A percentile compares a stretch with the other conserved stretches of the same genome.
Evolutionary conservation across 2,888 invertebrate genomes (phyloP).

Genomic region (Dicroscelio sp.): DNA sequence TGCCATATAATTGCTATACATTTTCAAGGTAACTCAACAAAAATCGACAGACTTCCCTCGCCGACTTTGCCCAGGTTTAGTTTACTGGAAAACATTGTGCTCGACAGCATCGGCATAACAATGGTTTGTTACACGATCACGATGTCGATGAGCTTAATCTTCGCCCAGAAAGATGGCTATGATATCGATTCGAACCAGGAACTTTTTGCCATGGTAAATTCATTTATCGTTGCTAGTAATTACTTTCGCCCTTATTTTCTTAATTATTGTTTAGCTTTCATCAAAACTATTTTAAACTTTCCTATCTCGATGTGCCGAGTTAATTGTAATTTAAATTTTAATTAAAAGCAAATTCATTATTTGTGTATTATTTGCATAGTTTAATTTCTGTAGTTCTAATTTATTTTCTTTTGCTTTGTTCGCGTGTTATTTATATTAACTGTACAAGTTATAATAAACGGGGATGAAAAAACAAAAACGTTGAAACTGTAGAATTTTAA

Average conservation of each 20-base stretch:
- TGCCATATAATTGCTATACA: constrained; percentile 84
- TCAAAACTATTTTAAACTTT: too few species aligned
- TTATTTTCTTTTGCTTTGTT: too few species aligned
- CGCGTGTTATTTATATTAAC: too few species aligned
- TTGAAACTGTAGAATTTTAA: too few species aligned
- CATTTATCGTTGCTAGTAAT: background rate
- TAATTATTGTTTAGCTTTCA: constrained; percentile 3
- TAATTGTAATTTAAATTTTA: too few species aligned
- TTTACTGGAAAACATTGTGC: constrained; percentile 92
- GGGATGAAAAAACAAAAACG: too few species aligned
- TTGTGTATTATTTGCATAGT: too few species aligned
- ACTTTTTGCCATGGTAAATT: constrained; percentile 93
- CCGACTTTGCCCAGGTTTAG: constrained; percentile 92
- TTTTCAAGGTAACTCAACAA: constrained; percentile 87
- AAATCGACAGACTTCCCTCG: constrained; percentile 92
- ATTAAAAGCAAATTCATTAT: too few species aligned
- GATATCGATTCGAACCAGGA: constrained; percentile 95
- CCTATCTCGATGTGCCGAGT: too few species aligned
- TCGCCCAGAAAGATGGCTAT: constrained; percentile 94
- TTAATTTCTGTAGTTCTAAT: too few species aligned
- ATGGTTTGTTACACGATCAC: constrained; percentile 95
- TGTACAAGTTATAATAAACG: too few species aligned
- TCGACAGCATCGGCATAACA: constrained; percentile 94
- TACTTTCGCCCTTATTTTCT: background rate
- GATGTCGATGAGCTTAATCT: constrained; percentile 95